Conservation (phyloP, 2,797 vertebrate genomes). For the Adelosebastes latens region DNA sequence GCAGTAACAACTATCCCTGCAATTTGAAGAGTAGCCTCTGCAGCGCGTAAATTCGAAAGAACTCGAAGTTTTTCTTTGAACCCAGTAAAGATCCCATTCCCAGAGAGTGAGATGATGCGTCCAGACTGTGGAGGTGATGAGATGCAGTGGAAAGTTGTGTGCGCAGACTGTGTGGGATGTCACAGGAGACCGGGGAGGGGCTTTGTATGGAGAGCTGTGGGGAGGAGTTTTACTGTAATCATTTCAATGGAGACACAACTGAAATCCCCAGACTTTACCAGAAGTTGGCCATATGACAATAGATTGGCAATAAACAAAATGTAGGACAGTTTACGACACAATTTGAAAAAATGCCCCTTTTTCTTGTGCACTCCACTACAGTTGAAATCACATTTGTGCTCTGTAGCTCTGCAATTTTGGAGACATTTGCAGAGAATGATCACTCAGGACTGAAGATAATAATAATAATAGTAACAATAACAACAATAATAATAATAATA, state of each 20-base stretch:
- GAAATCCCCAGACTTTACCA: not conserved
- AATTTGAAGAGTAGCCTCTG: slow-evolving; percentile 84
- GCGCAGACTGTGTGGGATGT: slow-evolving; percentile 41
- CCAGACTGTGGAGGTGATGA: slow-evolving; percentile 60
- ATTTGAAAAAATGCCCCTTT: not conserved
- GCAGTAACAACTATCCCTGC: slow-evolving; percentile 81
- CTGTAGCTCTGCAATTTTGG: not conserved
- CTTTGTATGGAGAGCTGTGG: slow-evolving; percentile 39
- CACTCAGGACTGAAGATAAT: not conserved
- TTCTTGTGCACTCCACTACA: too few species aligned
- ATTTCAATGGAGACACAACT: not conserved
- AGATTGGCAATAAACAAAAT: not conserved
- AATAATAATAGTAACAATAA: too few species aligned
- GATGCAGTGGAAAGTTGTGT: slow-evolving; percentile 44
- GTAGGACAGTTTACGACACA: not conserved
- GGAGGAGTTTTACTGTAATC: not conserved
- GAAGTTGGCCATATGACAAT: not conserved
- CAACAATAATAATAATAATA: too few species aligned
- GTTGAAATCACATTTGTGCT: not conserved
- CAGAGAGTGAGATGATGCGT: slow-evolving; percentile 77
- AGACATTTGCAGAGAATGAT: not conserved
- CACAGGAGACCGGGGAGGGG: slow-evolving; percentile 63
- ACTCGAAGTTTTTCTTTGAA: slow-evolving; percentile 84
- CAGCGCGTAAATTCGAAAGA: slow-evolving; percentile 83
- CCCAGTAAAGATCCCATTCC: slow-evolving; percentile 84